Percentiles rank a stretch among this genome's conserved stretches.
phyloP scores from a whole-genome alignment of 1,140 invertebrate genomes.

The Pseudomyrmex sp. region DNA sequence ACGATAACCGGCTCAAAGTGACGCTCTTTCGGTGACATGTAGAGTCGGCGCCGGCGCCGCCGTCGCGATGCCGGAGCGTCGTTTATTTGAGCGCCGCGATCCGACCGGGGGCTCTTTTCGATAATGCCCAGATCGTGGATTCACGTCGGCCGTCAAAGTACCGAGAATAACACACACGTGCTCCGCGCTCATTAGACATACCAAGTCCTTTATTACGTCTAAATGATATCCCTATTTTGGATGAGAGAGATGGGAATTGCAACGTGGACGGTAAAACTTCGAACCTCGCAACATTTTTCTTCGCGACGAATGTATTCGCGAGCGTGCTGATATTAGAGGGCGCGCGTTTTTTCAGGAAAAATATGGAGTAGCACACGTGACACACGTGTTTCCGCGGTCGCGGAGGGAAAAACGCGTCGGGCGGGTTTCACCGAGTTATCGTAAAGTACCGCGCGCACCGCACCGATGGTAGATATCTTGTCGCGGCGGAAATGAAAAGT shows the following conservation, averaged over 20 bases:
- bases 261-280: not conserved
- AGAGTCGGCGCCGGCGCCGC: slow-evolving; percentile 40
- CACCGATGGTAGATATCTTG: slow-evolving; percentile 19
- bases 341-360: slow-evolving; percentile 22
- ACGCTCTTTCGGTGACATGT: slow-evolving; percentile 55
- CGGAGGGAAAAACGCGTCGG: not conserved
- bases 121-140: slow-evolving; percentile 34
- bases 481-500: slow-evolving; percentile 42
- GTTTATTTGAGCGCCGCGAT: slow-evolving; percentile 42
- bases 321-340: slow-evolving; percentile 21
- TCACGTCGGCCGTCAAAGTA: slow-evolving; percentile 17
- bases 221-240: not conserved
- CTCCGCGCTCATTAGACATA: not conserved
- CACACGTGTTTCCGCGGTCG: slow-evolving; percentile 25
- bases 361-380: slow-evolving; percentile 42
- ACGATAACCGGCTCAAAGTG: slow-evolving; percentile 69
- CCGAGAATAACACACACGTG: not conserved
- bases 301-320: not conserved
- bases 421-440: slow-evolving; percentile 39
- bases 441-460: slow-evolving; percentile 43
- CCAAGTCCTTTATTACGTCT: too few relatives aligned
- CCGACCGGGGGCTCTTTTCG: not conserved
- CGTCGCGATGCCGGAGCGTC: slow-evolving; percentile 28
- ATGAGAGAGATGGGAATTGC: not conserved
- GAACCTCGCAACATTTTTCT: slow-evolving; percentile 20